Percentiles rank a stretch among this genome's conserved stretches.
Evolutionary conservation across 2,797 vertebrate species (phyloP).

Genomic region (Phrynocephalus guinanensis): DNA sequence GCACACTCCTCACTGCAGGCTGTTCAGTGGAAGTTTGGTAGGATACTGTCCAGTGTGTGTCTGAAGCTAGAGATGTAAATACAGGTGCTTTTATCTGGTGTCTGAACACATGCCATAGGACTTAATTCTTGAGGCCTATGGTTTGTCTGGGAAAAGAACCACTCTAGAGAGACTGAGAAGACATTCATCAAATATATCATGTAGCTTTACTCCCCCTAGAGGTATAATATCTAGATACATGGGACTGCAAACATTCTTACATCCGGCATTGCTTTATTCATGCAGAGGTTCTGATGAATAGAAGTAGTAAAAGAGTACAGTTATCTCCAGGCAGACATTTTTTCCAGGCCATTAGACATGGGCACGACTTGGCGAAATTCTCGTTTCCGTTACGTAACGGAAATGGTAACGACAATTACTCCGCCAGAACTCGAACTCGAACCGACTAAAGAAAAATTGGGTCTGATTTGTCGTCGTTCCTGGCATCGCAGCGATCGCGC

Average conservation of each 20-base stretch:
- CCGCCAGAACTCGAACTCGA: too few relatives aligned
- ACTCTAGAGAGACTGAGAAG: background rate
- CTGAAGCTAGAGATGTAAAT: slow-evolving; percentile 10
- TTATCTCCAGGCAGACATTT: fast-evolving
- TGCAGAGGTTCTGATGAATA: background rate
- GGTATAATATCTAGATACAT: slow-evolving; percentile 31
- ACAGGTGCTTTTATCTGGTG: background rate
- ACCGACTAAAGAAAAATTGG: too few relatives aligned
- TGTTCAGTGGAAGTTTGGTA: too few relatives aligned
- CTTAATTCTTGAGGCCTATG: background rate
- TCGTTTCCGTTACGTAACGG: too few relatives aligned
- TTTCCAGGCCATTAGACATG: too few relatives aligned
- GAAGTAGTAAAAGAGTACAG: background rate
- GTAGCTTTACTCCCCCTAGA: slow-evolving; percentile 70
- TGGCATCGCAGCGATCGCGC: too few relatives aligned
- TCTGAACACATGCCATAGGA: background rate
- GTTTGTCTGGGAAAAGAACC: background rate
- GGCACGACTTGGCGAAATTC: too few relatives aligned
- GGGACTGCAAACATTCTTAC: background rate
- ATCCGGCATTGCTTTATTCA: background rate
- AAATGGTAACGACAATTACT: too few relatives aligned
- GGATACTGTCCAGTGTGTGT: background rate
- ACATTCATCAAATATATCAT: slow-evolving; percentile 3
- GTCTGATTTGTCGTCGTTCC: too few relatives aligned
- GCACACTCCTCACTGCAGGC: too few relatives aligned